Percentiles rank a stretch among this genome's conserved stretches.
Evolutionary conservation across 2,797 vertebrate genomes (phyloP).

Genomic region (Triplophysa yarkandensis): DNA sequence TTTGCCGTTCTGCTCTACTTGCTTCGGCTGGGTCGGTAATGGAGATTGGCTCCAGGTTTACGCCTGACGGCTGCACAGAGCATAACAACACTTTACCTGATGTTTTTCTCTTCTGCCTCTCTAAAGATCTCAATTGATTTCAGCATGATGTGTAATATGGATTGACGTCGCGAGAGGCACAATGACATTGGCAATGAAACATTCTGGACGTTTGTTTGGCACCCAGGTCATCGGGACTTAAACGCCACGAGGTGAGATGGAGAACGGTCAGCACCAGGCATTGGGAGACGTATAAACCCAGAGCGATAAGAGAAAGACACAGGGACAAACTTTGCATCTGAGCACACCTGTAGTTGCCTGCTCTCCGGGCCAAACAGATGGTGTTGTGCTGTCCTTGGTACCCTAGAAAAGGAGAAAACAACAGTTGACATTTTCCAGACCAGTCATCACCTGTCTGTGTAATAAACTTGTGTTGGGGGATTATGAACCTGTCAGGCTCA

Average conservation of each 20-base stretch:
- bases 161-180: slow-evolving; percentile 16
- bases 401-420: slow-evolving; percentile 43
- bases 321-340: slow-evolving; percentile 10
- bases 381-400: slow-evolving; percentile 26
- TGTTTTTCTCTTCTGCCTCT: slow-evolving; percentile 22
- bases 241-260: slow-evolving; percentile 18
- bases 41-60: slow-evolving; percentile 51
- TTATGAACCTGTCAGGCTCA: slow-evolving; percentile 5
- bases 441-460: slow-evolving; percentile 48
- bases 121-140: slow-evolving; percentile 42
- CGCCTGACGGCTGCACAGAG: slow-evolving; percentile 9
- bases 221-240: slow-evolving; percentile 14
- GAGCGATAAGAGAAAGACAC: background rate
- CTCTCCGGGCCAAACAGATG: slow-evolving; percentile 33
- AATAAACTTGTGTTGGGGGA: slow-evolving; percentile 49
- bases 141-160: slow-evolving; percentile 35
- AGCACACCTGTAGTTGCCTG: slow-evolving; percentile 24
- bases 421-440: slow-evolving; percentile 50
- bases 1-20: slow-evolving; percentile 48
- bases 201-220: slow-evolving; percentile 41
- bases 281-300: slow-evolving; percentile 15
- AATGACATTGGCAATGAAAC: slow-evolving; percentile 35
- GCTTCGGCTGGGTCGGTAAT: slow-evolving; percentile 32
- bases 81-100: slow-evolving; percentile 39
- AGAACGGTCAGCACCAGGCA: slow-evolving; percentile 16